Base-by-base conservation (phyloP, 2,888 invertebrate species). In the Polyploca ridens region DNA sequence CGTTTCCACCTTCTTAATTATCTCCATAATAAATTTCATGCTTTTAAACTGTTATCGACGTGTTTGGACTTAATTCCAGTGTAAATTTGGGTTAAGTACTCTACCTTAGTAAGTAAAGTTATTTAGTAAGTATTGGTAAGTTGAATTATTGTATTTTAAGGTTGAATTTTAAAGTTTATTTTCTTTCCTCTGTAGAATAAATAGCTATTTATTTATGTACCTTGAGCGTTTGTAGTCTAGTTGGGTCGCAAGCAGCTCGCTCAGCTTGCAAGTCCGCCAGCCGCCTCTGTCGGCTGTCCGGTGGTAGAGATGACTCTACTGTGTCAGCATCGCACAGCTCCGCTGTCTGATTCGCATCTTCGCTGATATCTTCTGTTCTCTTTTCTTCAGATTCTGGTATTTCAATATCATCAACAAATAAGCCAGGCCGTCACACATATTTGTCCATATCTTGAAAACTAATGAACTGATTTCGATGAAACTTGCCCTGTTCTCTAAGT, bases 161-260 rank as follows among this genome's bases (percentile, higher is more conserved):
- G 27, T 27, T 1, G 27, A 27, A 27, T 27, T 27, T 27, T 27
- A 27, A 27, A 1, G 27, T 27, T 27, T 27, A 27, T 27, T 27
- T 27, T 27, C 27, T 27, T 27, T 27, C 27, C 27, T 27, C 1
- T 27, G 27, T 27, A 27, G 27, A 27, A 27, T 27, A 27, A 27
- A 27, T 27, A 27, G 44, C 41, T 46, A 13, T 27, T 4, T n/a
- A 16, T 8, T 3, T 19, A 14, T 16, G 19, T 10, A 87, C 90
- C 86, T 94, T 97, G 65, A 97, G 93, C 74, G 96, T 96, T 79
- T 96, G 96, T 67, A 98, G 91, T 73, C 97, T 96, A 69, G 97
- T 96, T 0, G 97, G 96, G 80, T 97, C 97, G 84, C 98, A 98
- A 71, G 97, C 97, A 13, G 97, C 97, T 73, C 97, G 84, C 95